Base-by-base conservation (phyloP, 2,888 invertebrate genomes). In the Cybosia mesomella region DNA sequence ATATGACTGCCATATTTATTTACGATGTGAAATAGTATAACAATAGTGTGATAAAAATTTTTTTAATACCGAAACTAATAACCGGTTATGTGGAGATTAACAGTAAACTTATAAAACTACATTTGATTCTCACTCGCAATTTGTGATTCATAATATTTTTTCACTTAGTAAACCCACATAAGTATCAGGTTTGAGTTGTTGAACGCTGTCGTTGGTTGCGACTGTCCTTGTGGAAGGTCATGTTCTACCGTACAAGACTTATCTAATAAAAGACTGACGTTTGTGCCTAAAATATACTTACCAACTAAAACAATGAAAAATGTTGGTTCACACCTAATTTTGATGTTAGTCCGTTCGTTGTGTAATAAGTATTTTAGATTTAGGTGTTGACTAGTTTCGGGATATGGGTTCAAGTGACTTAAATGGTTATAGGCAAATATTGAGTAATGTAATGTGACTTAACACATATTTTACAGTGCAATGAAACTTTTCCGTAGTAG, bases 1-100 rank as follows among this genome's bases (percentile, higher is more conserved):
- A 64, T 68, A 62, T 75, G 64, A 67, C 70, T 36, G 21, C 61
- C 61, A 58, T 58, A 55, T 34, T 58, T 24, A 64, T 68, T 72
- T 69, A 71, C 58, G 69, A 69, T 78, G 75, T 72, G 73, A 79
- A 75, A 68, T 32, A 70, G 49, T 55, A 67, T 39, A 64, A 75
- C 72, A 81, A 81, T 75, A 58, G 70, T 63, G 32, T 28, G 24
- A 63, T 55, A 66, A 69, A 62, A n/a, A n/a, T n/a, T 22, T 62
- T 49, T 58, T 68, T 63, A 36, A 66, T 53, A 58, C 2, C 5
- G 22, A 39, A 39, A 60, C 57, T 66, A 69, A n/a, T n/a, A n/a
- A 64, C 67, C n/a, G 61, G 39, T 67, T 71, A 70, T 70, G 58
- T 71, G 68, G 59, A 73, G 54, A 71, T 43, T 74, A 72, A 73